Conservation (phyloP, 2,888 invertebrate genomes). For the Monopis laevigella region DNA sequence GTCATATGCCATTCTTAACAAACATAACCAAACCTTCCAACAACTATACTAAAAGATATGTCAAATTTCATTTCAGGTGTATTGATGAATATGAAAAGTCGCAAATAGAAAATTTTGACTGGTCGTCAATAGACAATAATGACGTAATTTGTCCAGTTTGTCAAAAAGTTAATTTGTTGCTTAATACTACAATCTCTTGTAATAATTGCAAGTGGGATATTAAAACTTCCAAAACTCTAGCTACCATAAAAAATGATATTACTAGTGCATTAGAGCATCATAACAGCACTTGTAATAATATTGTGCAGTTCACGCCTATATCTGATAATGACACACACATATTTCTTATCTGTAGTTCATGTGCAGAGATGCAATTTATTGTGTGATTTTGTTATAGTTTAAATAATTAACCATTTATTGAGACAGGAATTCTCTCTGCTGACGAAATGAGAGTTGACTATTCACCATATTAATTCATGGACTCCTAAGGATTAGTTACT, state of each 20-base stretch:
- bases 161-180: slow-evolving; percentile 40
- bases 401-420: too few relatives aligned
- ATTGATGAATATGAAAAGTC: slow-evolving; percentile 50
- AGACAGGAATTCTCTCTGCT: too few relatives aligned
- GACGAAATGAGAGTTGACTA: too few relatives aligned
- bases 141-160: slow-evolving; percentile 64
- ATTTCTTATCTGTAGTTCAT: slow-evolving; percentile 44
- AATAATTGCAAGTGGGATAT: slow-evolving; percentile 39
- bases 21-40: too few relatives aligned
- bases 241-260: slow-evolving; percentile 36
- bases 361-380: slow-evolving; percentile 41
- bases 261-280: slow-evolving; percentile 37
- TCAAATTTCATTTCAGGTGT: slow-evolving; percentile 32
- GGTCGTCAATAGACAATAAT: slow-evolving; percentile 42
- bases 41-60: too few relatives aligned
- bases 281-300: slow-evolving; percentile 29
- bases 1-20: too few relatives aligned
- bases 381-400: slow-evolving; percentile 20
- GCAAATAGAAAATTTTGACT: slow-evolving; percentile 41
- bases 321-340: slow-evolving; percentile 40
- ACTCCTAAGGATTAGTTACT: too few relatives aligned
- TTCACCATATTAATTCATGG: too few relatives aligned
- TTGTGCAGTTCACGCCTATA: slow-evolving; percentile 38
- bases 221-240: slow-evolving; percentile 31
- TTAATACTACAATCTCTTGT: slow-evolving; percentile 29